Base-by-base conservation (phyloP, 2,888 invertebrate genomes). In the Esperia sulphurella region DNA sequence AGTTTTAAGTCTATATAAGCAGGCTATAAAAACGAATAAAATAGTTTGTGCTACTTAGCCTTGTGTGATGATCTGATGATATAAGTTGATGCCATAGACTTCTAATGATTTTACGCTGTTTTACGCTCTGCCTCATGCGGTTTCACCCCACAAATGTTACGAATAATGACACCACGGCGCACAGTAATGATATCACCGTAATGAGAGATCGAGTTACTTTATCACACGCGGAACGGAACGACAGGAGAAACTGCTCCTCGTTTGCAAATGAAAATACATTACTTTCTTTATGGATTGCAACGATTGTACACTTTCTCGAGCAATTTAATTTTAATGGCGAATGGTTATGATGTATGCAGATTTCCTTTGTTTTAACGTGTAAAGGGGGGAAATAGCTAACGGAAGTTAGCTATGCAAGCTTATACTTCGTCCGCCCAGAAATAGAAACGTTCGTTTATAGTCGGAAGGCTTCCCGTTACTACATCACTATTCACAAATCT, bases 261-360 rank as follows among this genome's bases (percentile, higher is more conserved):
- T 76, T 78, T 75, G 71, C 79, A 73, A 82, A 83, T 74, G 83
- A 82, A 82, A 84, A 81, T 79, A 79, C 73, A 68, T 78, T 69
- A 74, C 60, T 55, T 62, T 68, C 59, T 58, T 21, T 66, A 62
- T 63, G 67, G 59, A 60, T 66, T 65, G 58, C 64, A 65, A 61
- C 67, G 69, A 73, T 75, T 75, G 70, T 65, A 55, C 67, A 79
- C 80, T 82, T 80, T 83, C 83, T 63, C 73, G 63, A 50, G 21
- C 66, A 63, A 69, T 75, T 71, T 65, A 57, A 69, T 73, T 71
- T 73, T 72, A 73, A 74, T 70, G 67, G 66, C 57, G 64, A 69
- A 67, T 51, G 57, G 51, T 58, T 52, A 53, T 47, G 21, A 21
- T 21, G 21, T 21, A 21, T 5, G 21, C 3, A 21, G 21, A 5